Evolutionary conservation across 2,113 vertebrate species (phyloP), one percentile per base, ranked within the genome.

Genomic region (Pollimyrus isidori): DNA sequence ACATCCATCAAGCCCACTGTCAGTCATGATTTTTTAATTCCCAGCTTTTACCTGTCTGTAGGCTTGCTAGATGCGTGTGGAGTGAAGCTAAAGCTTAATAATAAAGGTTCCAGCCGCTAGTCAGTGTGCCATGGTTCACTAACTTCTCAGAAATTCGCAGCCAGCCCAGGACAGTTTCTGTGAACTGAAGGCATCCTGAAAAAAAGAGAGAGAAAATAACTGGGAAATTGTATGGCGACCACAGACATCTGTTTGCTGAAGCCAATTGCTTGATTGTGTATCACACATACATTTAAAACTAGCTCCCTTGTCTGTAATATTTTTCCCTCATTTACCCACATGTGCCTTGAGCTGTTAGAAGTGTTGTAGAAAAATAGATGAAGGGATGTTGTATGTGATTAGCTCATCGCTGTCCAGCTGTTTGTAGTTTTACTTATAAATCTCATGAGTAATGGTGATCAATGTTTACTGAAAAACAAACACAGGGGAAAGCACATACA

Each of bases 21-120:
- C 85, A 53, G 50, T 87, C 85, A 87, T 87, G 85, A 53, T 35
- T 87, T 53, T 87, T 87, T 87, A 87, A 87, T 87, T 87, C 85
- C n/a, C 50, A 53, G 85, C 50, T 53, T 53, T 35, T 87, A 87
- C 85, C 85, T 56, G 85, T 87, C 85, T 87, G 85, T 39, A 53
- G 85, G 50, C 46, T 87, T 87, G 85, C 48, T 87, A 52, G 85
- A 53, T 35, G 85, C 49, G 39, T 53, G 85, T 30, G 17, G 50
- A 87, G 85, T 56, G 49, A 10, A 53, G 50, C 5, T 53, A 84
- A 84, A 48, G 82, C 82, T 48, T 84, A 48, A 48, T 80, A 86
- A 86, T 87, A 87, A 87, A 87, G 85, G 85, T 53, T 87, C 48
- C 85, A 23, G 50, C 50, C 10, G 50, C 85, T 87, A 53, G 85